These are phyloP conservation scores for Patella caerulea DNA, from an alignment of 2,888 invertebrate species.

Conservation along the genomic window DNA sequence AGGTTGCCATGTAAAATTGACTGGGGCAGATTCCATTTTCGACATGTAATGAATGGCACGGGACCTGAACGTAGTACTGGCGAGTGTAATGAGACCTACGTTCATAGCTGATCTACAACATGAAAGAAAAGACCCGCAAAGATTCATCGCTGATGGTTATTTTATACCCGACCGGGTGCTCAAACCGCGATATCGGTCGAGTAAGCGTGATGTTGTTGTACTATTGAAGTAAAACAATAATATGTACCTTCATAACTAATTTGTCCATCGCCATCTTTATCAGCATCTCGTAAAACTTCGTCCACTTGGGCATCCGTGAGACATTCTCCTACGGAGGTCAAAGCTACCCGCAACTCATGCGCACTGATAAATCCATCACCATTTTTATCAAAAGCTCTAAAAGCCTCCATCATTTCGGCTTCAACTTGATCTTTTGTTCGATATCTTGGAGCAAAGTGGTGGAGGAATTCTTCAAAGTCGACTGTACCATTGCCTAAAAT, in stretches of 20 bases:
- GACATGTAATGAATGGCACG: too few relatives aligned
- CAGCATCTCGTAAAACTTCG: not conserved
- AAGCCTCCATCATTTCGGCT: conserved; percentile 4
- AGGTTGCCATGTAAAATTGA: too few relatives aligned
- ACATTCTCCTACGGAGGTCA: not conserved
- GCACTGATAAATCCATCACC: conserved; percentile 5
- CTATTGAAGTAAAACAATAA: too few relatives aligned
- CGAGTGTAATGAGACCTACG: too few relatives aligned
- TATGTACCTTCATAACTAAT: conserved; percentile 2
- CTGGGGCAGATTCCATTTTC: too few relatives aligned
- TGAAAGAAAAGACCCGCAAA: too few relatives aligned
- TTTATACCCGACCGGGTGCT: too few relatives aligned
- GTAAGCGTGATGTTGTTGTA: too few relatives aligned
- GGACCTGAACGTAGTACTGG: too few relatives aligned
- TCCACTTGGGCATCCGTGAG: conserved; percentile 3
- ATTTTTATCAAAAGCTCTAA: not conserved
- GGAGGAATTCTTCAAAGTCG: conserved; percentile 4
- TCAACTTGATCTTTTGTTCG: conserved; percentile 4
- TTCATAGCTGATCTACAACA: too few relatives aligned
- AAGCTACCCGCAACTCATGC: not conserved
- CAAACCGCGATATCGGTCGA: too few relatives aligned
- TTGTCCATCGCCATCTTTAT: conserved; percentile 2
- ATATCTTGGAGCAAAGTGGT: conserved; percentile 1
- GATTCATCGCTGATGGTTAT: too few relatives aligned
- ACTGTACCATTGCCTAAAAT: conserved; percentile 3